Base-by-base conservation (phyloP, 2,113 vertebrate species). In the Columba janthina region DNA sequence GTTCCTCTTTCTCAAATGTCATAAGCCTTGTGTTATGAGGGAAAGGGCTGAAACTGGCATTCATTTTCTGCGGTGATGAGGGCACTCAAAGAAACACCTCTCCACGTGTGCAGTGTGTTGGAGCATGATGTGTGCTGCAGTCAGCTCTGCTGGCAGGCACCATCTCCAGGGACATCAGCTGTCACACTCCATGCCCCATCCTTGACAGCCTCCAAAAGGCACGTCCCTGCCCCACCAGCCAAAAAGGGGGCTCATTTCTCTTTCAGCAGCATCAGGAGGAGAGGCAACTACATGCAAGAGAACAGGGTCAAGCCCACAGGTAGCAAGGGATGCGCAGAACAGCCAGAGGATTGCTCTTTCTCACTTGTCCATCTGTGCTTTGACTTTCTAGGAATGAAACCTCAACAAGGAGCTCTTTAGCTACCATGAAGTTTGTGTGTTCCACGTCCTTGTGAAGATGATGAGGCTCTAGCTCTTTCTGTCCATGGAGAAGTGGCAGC, bases 41-140 rank as follows among this genome's bases (percentile, higher is more conserved):
- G 17, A 12, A 61, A 86, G 40, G 5, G 11, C 32, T 28, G 5
- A 60, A 67, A 12, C 8, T 34, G 10, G 6, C 17, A 50, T 32
- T 26, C 22, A 10, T 10, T 10, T 51, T 2, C 44, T 79, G 28
- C 0, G 3, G 15, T 15, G 40, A 32, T 69, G 60, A 58, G 16
- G 51, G 10, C 31, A 64, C 44, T 11, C 42, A 29, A 29, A 40
- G 54, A 50, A 15, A 12, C 11, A 16, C 7, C 51, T 67, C 56
- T 21, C 7, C 0, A 0, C 10, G 26, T 46, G n/a, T 36, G 44
- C 16, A 42, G 62, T 21, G 31, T 0, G 15, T 2, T 73, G 64
- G 81, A n/a, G 26, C 6, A 10, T 0, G 14, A 20, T 17, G 19
- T 0, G 1, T 18, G 40, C 25, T 67, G 54, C 50, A 50, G 54